Evolutionary conservation across 2,797 vertebrate species (phyloP).

Genomic region (Coluber constrictor): DNA sequence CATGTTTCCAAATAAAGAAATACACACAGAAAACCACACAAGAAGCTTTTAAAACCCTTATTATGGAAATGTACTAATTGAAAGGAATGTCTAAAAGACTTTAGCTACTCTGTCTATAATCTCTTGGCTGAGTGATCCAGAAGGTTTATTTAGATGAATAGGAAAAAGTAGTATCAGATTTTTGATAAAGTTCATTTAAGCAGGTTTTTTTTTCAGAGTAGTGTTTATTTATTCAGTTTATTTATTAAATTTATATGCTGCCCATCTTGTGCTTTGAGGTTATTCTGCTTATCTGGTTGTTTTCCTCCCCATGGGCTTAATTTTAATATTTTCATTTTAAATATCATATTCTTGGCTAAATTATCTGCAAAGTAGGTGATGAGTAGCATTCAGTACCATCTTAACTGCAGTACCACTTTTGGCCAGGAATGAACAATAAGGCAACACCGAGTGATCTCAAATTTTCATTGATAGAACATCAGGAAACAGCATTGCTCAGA

Average conservation of each 20-base stretch:
- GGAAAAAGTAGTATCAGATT: not conserved
- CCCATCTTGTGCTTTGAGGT: not conserved
- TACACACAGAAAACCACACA: not conserved
- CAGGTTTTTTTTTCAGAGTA: not conserved
- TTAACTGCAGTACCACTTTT: not conserved
- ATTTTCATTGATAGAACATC: not conserved
- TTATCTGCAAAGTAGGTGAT: not conserved
- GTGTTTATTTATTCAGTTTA: not conserved
- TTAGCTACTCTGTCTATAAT: not conserved
- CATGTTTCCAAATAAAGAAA: not conserved
- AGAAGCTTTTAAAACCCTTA: not conserved
- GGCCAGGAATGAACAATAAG: not conserved
- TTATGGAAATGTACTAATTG: not conserved
- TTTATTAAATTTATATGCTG: not conserved
- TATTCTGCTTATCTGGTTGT: no score
- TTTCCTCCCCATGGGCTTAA: no score
- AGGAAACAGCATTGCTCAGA: not conserved
- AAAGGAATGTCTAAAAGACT: not conserved
- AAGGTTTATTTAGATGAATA: not conserved
- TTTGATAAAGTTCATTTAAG: not conserved
- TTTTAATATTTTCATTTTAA: not conserved
- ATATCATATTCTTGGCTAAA: not conserved
- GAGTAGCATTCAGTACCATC: not conserved
- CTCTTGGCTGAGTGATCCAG: not conserved
- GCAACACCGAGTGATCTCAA: not conserved